A percentile compares a stretch with the other conserved stretches of the same genome.
Conservation (phyloP, 2,113 vertebrate genomes). For the Nipponia nippon region DNA sequence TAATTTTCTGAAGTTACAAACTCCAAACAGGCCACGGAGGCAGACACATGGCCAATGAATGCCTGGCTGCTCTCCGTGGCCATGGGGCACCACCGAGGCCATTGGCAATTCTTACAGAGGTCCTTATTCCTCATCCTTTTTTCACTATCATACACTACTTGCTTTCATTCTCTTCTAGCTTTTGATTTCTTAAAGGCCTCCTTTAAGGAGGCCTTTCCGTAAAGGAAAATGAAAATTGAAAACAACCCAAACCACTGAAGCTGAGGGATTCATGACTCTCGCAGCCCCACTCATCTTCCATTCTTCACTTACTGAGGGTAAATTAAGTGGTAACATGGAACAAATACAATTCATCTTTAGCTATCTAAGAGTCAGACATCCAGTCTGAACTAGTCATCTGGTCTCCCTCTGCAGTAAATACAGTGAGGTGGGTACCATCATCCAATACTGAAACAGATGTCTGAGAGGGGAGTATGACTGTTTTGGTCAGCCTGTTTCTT, state of each 20-base stretch:
- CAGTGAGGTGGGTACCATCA: not conserved
- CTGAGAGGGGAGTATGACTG: not conserved
- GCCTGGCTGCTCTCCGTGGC: accelerated
- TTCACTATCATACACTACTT: not conserved
- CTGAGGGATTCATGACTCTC: not conserved
- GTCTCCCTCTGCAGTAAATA: not conserved
- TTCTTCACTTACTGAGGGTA: not conserved
- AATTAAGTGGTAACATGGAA: not conserved
- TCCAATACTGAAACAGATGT: not conserved
- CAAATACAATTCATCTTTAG: not conserved
- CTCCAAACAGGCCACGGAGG: not conserved
- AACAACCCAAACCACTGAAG: not conserved
- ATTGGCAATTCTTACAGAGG: not conserved
- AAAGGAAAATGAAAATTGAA: not conserved
- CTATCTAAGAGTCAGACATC: not conserved
- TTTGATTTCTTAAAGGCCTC: not conserved
- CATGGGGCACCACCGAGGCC: accelerated
- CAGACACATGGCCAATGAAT: not conserved
- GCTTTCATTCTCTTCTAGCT: not conserved
- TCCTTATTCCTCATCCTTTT: not conserved
- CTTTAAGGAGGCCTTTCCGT: no score
- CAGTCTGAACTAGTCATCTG: not conserved
- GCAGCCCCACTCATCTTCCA: not conserved
- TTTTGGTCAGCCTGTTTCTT: not conserved
- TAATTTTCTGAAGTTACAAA: not conserved